These are phyloP conservation scores for Loxodonta africana DNA, from an alignment of 2,113 vertebrate species.

Conservation along the genomic window DNA sequence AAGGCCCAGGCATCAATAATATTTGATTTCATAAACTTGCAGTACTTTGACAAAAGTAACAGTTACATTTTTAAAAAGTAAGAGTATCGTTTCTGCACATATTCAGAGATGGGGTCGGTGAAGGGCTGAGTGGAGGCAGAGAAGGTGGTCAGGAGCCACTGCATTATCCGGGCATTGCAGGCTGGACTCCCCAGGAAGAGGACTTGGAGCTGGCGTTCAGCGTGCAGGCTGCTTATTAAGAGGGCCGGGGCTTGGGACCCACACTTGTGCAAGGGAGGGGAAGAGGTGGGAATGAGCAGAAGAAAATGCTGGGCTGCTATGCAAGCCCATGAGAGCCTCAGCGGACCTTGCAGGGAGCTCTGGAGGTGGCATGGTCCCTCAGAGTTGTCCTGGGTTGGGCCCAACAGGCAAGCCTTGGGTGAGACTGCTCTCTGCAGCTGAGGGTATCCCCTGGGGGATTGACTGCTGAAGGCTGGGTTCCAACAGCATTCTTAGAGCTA, in stretches of 20 bases:
- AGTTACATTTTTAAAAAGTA: not conserved
- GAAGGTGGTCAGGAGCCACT: not conserved
- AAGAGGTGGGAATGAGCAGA: not conserved
- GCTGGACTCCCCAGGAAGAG: not conserved
- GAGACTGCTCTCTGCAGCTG: not conserved
- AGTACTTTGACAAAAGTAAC: conserved; percentile 15
- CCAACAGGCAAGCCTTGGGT: not conserved
- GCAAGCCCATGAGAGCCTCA: not conserved
- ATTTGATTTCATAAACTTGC: conserved; percentile 1
- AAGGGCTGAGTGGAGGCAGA: not conserved
- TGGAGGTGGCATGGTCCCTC: not conserved
- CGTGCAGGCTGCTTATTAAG: not conserved
- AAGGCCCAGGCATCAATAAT: not conserved
- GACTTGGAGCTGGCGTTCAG: not conserved
- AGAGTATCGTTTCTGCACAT: not conserved
- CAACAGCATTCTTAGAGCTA: not conserved
- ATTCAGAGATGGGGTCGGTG: not conserved
- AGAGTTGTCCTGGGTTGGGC: not conserved
- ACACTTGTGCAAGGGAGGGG: not conserved
- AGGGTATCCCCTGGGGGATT: not conserved
- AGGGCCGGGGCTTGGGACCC: not conserved
- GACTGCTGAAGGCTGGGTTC: not conserved
- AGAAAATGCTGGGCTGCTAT: not conserved
- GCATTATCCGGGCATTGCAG: not conserved
- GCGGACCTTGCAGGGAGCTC: not conserved